Percentiles rank a stretch among this genome's conserved stretches.
phyloP scores from a whole-genome alignment of 2,888 invertebrate genomes.

The Himalopsyche tibetana region DNA sequence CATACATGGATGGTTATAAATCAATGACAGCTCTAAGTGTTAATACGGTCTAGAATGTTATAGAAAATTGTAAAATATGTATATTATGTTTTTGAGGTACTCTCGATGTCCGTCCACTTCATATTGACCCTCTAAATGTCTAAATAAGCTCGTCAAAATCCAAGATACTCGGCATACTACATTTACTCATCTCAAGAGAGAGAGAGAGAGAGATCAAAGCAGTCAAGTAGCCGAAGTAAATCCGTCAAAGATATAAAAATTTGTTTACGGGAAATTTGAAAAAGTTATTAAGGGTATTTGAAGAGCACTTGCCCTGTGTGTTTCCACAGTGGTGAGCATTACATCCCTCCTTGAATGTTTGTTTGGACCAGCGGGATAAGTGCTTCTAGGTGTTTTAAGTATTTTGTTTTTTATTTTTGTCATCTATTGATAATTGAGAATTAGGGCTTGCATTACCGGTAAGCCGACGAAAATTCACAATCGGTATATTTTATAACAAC shows the following conservation, averaged over 20 bases:
- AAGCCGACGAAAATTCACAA: too few species aligned
- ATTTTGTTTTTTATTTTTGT: neutral
- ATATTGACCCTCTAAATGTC: constrained; percentile 53
- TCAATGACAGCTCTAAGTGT: too few species aligned
- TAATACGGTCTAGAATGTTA: too few species aligned
- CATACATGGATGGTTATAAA: too few species aligned
- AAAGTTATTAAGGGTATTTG: constrained; percentile 50
- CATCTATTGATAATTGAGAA: constrained; percentile 10
- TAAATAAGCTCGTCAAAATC: constrained; percentile 39
- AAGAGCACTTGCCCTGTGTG: constrained; percentile 53
- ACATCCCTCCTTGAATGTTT: constrained; percentile 54
- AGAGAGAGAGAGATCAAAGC: constrained; percentile 55
- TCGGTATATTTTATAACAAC: too few species aligned
- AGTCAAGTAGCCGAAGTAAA: constrained; percentile 60
- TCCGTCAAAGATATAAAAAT: constrained; percentile 63
- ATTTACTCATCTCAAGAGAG: constrained; percentile 23
- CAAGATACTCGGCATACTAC: neutral
- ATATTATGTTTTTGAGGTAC: too few species aligned
- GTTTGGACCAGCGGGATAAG: neutral
- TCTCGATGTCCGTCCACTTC: constrained; percentile 52
- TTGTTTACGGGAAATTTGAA: constrained; percentile 61
- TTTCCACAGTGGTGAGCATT: constrained; percentile 58
- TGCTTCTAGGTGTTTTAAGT: constrained; percentile 29
- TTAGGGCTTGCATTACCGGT: too few species aligned
- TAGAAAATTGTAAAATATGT: too few species aligned